Base-by-base conservation (phyloP, 2,113 vertebrate genomes). In the Engystomops pustulosus region DNA sequence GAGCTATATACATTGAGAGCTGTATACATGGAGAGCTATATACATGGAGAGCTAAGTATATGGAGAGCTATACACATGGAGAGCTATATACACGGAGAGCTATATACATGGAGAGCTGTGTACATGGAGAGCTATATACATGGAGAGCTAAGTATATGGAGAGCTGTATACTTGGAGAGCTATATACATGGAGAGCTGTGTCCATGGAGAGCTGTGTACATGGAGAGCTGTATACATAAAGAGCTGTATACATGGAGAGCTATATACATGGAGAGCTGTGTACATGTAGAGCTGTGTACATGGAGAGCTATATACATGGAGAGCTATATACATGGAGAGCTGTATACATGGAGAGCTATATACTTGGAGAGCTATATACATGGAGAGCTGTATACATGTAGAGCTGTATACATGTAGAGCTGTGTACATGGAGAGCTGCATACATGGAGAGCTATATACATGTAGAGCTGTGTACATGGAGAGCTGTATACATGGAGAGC, bases 71-170 rank as follows among this genome's bases (percentile, higher is more conserved):
- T 87, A 60, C 79, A 85, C 86, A 86, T 76, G 68, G 44, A 80
- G 74, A 55, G 83, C 78, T 81, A n/a, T 87, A 60, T 81, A 85
- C 86, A 86, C 71, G 68, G 44, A 80, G 74, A 55, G 83, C 78
- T 81, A n/a, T 87, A 60, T 81, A 85, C 86, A 86, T 76, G 68
- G 44, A 80, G 74, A 55, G 83, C 78, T 81, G 20, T 87, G 67
- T 81, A 85, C 86, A 86, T 76, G 68, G 44, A 80, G 74, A 55
- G 83, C 78, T 81, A n/a, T 87, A 60, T 81, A 85, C 86, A 86
- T 76, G 68, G 44, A 80, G 74, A 55, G 83, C 78, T 81, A n/a
- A 87, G 67, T 81, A 85, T 86, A 86, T 76, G 68, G 44, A 80
- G 74, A 55, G 83, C 78, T 81, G 20, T 87, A 60, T 81, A 85